Base-by-base conservation (phyloP, 2,888 invertebrate species). In the Blomia tropicalis region DNA sequence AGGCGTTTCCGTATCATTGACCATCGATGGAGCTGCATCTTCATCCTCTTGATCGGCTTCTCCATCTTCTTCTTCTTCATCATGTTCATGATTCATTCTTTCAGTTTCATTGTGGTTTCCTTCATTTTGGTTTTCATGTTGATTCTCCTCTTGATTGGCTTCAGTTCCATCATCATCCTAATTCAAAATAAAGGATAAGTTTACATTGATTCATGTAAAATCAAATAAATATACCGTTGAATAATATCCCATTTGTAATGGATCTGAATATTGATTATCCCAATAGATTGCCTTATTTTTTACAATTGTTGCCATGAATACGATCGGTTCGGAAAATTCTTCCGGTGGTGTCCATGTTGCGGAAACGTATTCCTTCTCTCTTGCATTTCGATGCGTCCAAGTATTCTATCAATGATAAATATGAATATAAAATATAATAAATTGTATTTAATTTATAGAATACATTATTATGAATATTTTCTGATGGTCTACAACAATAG, bases 311-410 rank as follows among this genome's bases (percentile, higher is more conserved):
- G 32, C 53, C 2, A 61, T 25, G 43, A 61, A 61, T 19, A 61
- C 2, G 51, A 27, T 36, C 19, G 22, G 22, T n/a, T 54, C 31
- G 7, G n/a, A 29, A 17, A 30, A 14, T 19, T 29, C 7, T 5
- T 61, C 54, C 2, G 61, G 5, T 11, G 61, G 61, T 27, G 25
- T 5, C 61, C 61, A 61, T 2, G 30, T 4, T 17, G 54, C 61
- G 1, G 53, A 11, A 5, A 61, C 31, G 4, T 5, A 11, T 25
- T 56, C 11, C 22, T 61, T 61, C 1, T 58, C 54, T 3, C 31
- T 32, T 2, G 5, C 7, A 29, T 43, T 53, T 2, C 29, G 19
- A 43, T 61, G 61, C 19, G 61, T 61, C 54, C 51, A 53, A 1
- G 61, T 61, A 22, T 61, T 61, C 61, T 61, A 36, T 29, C 4